These are phyloP conservation scores for Acleris sparsana DNA, from an alignment of 2,888 invertebrate genomes.

Conservation along the genomic window DNA sequence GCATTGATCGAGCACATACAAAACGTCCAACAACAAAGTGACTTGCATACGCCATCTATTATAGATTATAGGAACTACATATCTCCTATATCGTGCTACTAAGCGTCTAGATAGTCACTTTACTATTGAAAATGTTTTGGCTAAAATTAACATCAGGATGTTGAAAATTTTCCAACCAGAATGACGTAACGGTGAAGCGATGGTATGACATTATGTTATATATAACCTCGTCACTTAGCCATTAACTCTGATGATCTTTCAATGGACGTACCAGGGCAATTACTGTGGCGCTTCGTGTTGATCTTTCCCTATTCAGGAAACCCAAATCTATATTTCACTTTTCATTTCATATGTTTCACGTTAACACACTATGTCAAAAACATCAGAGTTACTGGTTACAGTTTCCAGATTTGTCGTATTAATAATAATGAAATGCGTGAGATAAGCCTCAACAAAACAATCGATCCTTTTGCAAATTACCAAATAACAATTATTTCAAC, in stretches of 20 bases:
- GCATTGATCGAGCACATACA: background rate
- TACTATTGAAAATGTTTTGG: conserved; percentile 11
- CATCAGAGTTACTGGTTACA: too few species aligned
- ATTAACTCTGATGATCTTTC: conserved; percentile 2
- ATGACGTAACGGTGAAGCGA: conserved; percentile 3
- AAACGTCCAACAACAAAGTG: conserved; percentile 14
- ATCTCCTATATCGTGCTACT: conserved; percentile 5
- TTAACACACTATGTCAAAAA: too few species aligned
- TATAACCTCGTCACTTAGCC: background rate
- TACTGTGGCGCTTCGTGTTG: too few species aligned
- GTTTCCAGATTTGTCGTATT: too few species aligned
- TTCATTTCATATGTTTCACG: too few species aligned
- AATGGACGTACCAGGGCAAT: too few species aligned
- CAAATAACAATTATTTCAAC: background rate
- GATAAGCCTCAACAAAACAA: conserved; percentile 15
- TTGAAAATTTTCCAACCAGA: background rate
- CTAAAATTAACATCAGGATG: conserved; percentile 5
- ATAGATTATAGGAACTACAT: conserved; percentile 5
- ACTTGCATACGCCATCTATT: conserved; percentile 12
- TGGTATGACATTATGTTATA: background rate
- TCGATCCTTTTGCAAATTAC: conserved; percentile 2
- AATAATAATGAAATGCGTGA: conserved; percentile 14
- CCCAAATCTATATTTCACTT: too few species aligned
- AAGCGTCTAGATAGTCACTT: conserved; percentile 12
- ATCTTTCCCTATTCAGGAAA: too few species aligned